Evolutionary conservation across 2,888 invertebrate genomes (phyloP), one percentile per base, ranked within the genome.

Genomic region (Rhogogaster chlorosoma): DNA sequence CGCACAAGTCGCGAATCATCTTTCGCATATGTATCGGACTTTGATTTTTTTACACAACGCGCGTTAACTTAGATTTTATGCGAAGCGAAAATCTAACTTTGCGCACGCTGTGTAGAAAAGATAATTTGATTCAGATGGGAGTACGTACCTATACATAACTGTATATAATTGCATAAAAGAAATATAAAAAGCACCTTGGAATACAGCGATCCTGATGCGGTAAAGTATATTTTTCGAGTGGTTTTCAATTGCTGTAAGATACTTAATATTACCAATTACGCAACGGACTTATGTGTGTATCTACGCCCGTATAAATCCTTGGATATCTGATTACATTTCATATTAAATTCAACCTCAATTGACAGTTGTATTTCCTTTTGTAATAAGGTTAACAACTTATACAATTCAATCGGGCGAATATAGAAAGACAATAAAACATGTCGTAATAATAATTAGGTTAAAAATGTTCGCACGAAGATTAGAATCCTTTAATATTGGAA

Each of bases 281-380:
- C 84, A 83, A 86, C 83, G 87, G 85, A 86, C 12, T 49, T 6
- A 49, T 84, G 86, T 77, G 84, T 49, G 45, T 75, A 75, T 49
- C 77, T 49, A 45, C 18, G 84, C 84, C 86, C 70, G 77, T 64
- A n/a, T n/a, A 83, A 84, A 87, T 87, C 86, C 85, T 88, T 85
- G 86, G 83, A 85, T 80, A 85, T 86, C 87, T 85, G 86, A 87
- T 87, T 86, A 84, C 85, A 85, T 87, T 88, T 88, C 87, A 85
- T 84, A 78, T 78, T 61, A 12, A 78, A 78, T 78, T 61, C 38
- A 78, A 78, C 78, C 78, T 61, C 78, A 78, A 78, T 78, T 78
- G 78, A 78, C 78, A 78, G 78, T n/a, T 57, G 57, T 36, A 78
- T 78, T 57, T 57, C 22, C 78, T 57, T 78, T 78, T 38, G 78